These are phyloP conservation scores for Potamilus streckersoni DNA, from an alignment of 1,140 invertebrate genomes.

Conservation along the genomic window DNA sequence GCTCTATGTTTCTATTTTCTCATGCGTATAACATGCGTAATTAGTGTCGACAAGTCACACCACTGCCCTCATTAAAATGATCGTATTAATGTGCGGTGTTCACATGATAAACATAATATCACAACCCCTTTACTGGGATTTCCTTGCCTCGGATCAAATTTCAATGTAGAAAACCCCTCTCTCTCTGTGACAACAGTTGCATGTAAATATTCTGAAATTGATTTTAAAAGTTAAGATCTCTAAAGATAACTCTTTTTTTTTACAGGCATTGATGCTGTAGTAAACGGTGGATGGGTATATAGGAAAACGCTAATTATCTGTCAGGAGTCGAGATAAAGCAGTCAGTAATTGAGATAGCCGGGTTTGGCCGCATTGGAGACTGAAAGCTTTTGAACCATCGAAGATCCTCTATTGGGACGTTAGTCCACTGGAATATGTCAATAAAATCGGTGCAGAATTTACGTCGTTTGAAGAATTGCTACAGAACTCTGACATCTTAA, in stretches of 20 bases:
- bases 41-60: too few species aligned
- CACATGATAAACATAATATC: too few species aligned
- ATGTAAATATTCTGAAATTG: too few species aligned
- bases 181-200: too few species aligned
- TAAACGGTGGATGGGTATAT: conserved; percentile 73
- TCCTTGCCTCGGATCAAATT: too few species aligned
- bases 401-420: conserved; percentile 79
- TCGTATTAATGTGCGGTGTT: too few species aligned
- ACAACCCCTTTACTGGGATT: too few species aligned
- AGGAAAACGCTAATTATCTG: conserved; percentile 90
- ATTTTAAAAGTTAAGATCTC: too few species aligned
- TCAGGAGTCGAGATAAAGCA: conserved; percentile 83
- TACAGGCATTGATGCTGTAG: conserved; percentile 46
- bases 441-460: conserved; percentile 76
- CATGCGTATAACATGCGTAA: too few species aligned
- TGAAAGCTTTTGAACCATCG: conserved; percentile 77
- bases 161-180: too few species aligned
- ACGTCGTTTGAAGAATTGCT: conserved; percentile 71
- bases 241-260: neutral
- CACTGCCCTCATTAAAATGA: too few species aligned
- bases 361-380: conserved; percentile 81
- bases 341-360: conserved; percentile 88
- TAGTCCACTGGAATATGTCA: conserved; percentile 74
- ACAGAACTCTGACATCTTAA: conserved; percentile 60
- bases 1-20: too few species aligned